Evolutionary conservation across 2,888 invertebrate genomes (phyloP).

Genomic region (Platycheirus albimanus): DNA sequence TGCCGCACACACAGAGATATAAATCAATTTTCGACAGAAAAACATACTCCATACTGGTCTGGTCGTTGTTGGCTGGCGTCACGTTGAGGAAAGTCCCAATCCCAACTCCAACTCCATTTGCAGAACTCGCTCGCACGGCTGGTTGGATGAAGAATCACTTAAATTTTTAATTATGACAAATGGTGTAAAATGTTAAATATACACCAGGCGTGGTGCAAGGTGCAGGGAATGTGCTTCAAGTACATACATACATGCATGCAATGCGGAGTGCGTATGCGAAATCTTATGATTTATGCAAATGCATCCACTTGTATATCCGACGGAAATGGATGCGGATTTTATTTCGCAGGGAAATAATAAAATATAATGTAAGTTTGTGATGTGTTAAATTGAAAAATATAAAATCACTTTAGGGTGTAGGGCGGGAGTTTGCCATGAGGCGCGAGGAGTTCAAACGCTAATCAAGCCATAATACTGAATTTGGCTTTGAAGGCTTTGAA

Average conservation of each 20-base stretch:
- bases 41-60: too few relatives aligned
- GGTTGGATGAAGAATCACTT: constrained; percentile 37
- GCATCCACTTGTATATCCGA: constrained; percentile 51
- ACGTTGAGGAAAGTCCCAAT: too few relatives aligned
- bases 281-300: constrained; percentile 58
- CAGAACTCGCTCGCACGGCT: background rate
- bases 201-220: background rate
- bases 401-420: background rate
- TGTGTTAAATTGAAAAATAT: constrained; percentile 4
- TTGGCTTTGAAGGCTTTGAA: too few relatives aligned
- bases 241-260: constrained; percentile 32
- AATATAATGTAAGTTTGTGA: background rate
- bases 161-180: constrained; percentile 71
- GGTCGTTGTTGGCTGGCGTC: too few relatives aligned
- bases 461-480: too few relatives aligned
- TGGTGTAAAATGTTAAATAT: constrained; percentile 40
- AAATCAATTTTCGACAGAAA: constrained; percentile 62
- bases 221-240: constrained; percentile 25
- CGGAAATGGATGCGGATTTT: constrained; percentile 46
- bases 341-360: background rate
- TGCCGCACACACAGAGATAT: constrained; percentile 57
- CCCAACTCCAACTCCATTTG: too few relatives aligned
- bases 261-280: background rate
- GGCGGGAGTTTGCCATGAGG: too few relatives aligned
- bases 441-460: too few relatives aligned